Base-by-base conservation (phyloP, 2,888 invertebrate genomes). In the Macrosoma leucophasiata region DNA sequence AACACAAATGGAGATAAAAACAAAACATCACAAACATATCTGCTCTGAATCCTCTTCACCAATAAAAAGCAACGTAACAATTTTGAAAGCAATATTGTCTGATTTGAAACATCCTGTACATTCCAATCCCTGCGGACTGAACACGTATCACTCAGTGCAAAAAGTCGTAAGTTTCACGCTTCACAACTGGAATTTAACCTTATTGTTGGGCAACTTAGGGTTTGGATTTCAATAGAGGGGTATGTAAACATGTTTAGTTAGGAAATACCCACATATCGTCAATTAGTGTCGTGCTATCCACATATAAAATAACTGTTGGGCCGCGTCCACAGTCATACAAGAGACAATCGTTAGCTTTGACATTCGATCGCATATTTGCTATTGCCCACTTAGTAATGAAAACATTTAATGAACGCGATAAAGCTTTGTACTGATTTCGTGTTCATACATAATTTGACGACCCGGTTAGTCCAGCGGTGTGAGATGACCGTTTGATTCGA, bases 71-170 rank as follows among this genome's bases (percentile, higher is more conserved):
- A 7, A 15, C 18, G 19, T 29, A 29, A 20, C 11, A 19, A 17
- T 15, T 17, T 2, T 24, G 7, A 4, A 36, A 29, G 17, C 30
- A 36, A 30, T 23, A 27, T 41, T 38, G 31, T 19, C 35, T 44
- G 41, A 41, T 58, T 52, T 49, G 48, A 54, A 60, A 46, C 70
- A 56, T 12, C 53, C 64, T 61, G 59, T 69, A 64, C 48, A 59
- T 28, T 43, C 41, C 46, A 58, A 55, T 63, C 65, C 62, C 40
- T 11, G 27, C 25, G 53, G 65, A 55, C 57, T 55, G 50, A 51
- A 57, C 49, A 59, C 48, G 59, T 64, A n/a, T 58, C 57, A 60
- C 57, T 56, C 52, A 51, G 53, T 12, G 8, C 7, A 10, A 13
- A 34, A 12, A 10, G 20, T 14, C 15, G 12, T 11, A 29, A 29